Base-by-base conservation (phyloP, 2,888 invertebrate species). In the Synergus gifuensis region DNA sequence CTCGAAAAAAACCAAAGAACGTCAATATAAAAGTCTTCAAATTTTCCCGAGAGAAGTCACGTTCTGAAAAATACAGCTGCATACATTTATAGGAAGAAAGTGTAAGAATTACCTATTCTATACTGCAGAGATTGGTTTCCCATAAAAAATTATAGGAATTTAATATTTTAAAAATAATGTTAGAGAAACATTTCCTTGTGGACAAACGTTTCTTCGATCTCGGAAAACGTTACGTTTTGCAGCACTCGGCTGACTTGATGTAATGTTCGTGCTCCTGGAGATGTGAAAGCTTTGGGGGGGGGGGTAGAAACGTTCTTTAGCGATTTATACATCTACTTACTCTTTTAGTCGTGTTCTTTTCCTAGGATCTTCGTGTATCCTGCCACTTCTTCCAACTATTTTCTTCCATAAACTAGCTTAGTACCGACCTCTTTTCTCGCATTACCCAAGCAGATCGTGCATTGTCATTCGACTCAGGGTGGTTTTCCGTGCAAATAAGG, bases 311-410 rank as follows among this genome's bases (percentile, higher is more conserved):
- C 28, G 46, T n/a, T 46, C 22, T 69, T 28, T 36, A 49, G 22
- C 69, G 69, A 69, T 69, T 69, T 69, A 69, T 69, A 49, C 49
- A 69, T 9, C 69, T 49, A 69, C 49, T 69, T 69, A 69, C 69
- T 69, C 46, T 69, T 28, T 28, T 16, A 14, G 14, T 49, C 49
- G 69, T 69, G 49, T 49, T 49, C 69, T 69, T 69, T 69, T 69
- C 46, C 22, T 49, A 36, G 28, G 46, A 49, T 69, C 69, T 69
- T 69, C 22, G 69, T 46, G 22, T 60, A 22, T 60, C 12, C 60
- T 60, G 22, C 18, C 60, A 60, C 60, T 60, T 22, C 22, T 12
- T 60, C 22, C 22, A 69, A 14, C 28, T 22, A 22, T 69, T 69
- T 49, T 69, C 69, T 69, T 36, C 28, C 49, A 69, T 69, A 69